A percentile compares a stretch with the other conserved stretches of the same genome.
Conservation (phyloP, 1,140 invertebrate species). For the Plectus sambesii region DNA sequence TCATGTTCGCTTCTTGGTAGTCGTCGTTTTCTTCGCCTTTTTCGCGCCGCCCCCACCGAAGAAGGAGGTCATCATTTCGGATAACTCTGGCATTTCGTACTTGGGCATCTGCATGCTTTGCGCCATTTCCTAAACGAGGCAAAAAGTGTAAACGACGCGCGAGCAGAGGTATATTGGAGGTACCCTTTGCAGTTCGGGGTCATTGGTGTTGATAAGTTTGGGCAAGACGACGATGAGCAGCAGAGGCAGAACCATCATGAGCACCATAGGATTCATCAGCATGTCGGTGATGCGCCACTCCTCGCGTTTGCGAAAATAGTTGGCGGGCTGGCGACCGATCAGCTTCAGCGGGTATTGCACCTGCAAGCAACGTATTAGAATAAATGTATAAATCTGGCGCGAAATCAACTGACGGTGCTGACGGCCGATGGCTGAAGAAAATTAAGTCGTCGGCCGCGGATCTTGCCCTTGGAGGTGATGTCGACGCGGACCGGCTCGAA, state of each 20-base stretch:
- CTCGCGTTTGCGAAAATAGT: constrained; percentile 41
- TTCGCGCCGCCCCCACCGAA: constrained; percentile 21
- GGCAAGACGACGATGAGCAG: constrained; percentile 49
- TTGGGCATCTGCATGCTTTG: constrained; percentile 26
- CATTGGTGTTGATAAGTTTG: constrained; percentile 50
- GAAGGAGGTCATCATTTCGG: constrained; percentile 31
- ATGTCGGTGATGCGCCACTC: constrained; percentile 44
- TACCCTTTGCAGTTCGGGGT: constrained; percentile 50
- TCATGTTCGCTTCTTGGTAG: no score
- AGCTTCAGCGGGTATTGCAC: constrained; percentile 38
- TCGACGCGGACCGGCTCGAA: constrained; percentile 86
- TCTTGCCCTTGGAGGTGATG: constrained; percentile 90
- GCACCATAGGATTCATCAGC: constrained; percentile 47
- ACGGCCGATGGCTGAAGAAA: constrained; percentile 67
- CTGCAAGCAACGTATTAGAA: constrained; percentile 34
- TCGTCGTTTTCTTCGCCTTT: constrained; percentile 9
- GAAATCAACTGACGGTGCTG: constrained; percentile 2
- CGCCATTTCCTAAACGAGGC: constrained; percentile 30
- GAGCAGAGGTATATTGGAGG: no score
- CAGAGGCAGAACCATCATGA: constrained; percentile 50
- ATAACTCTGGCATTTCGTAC: constrained; percentile 29
- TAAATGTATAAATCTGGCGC: constrained; percentile 22
- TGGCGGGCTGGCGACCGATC: constrained; percentile 37
- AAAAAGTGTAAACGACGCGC: no score
- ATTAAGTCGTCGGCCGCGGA: constrained; percentile 83